Evolutionary conservation across 2,888 invertebrate species (phyloP), one percentile per base, ranked within the genome.

Genomic region (Stegophylla sp.): DNA sequence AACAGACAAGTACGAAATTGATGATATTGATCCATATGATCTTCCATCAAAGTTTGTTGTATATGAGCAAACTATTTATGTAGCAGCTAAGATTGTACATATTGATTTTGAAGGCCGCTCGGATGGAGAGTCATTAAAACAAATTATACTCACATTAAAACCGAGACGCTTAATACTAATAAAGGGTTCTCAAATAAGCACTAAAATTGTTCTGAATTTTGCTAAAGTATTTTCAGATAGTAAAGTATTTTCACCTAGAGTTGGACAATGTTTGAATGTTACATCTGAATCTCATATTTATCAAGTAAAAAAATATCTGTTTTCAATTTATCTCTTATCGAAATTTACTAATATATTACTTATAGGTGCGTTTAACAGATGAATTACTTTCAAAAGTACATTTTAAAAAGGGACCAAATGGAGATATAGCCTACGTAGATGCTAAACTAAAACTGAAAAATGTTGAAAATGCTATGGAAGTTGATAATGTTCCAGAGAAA

Each of bases 261-360:
- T 90, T 79, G 94, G 94, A 0, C 97, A 98, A 85, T 89, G 91
- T 0, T 91, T 99, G 4, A 98, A 99, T 86, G 98, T 96, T 0
- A 98, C 99, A 0, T 97, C 97, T 0, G 98, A 99, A 87, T 96
- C 96, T 0, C 96, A 98, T 85, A 99, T 99, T 84, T 98, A 97
- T 87, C 98, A 98, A 90, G 95, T 95, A 86, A 73, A 61, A 17
- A 64, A 15, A 12, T 59, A 26, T 28, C 15, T 1, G 48, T 28
- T 20, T 9, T 61, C 5, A n/a, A 43, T 0, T 48, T 34, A 10
- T 20, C 13, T 7, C 3, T 63, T 20, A 34, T 2, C 1, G 23
- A 20, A 53, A 64, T 59, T 4, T 77, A 43, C 67, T 43, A 72
- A 69, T 75, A 64, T 63, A 0, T 82, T 72, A 79, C 82, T 83